Conservation (phyloP, 2,888 invertebrate species). For the Epsilonema sp. region DNA sequence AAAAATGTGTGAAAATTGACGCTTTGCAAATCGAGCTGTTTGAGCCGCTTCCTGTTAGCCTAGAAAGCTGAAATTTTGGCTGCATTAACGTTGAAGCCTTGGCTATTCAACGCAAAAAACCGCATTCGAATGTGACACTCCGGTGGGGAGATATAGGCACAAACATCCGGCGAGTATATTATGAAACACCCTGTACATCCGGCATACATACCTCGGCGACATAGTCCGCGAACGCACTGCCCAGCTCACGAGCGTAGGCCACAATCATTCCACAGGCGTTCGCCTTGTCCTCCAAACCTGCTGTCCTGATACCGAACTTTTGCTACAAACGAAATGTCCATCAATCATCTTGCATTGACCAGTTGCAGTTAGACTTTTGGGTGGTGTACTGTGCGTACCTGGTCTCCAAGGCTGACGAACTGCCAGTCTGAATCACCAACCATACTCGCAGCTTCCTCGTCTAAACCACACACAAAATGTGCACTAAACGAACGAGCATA, state of each 20-base stretch:
- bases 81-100: too few species aligned
- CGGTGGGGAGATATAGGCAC: too few species aligned
- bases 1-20: too few species aligned
- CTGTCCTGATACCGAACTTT: slow-evolving; percentile 66
- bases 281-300: slow-evolving; percentile 81
- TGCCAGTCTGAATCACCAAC: slow-evolving; percentile 79
- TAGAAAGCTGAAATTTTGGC: too few species aligned
- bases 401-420: slow-evolving; percentile 75
- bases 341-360: not conserved
- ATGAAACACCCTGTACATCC: too few species aligned
- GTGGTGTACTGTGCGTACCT: too few species aligned
- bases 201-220: too few species aligned
- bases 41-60: too few species aligned
- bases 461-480: slow-evolving; percentile 15
- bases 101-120: too few species aligned
- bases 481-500: not conserved
- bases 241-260: slow-evolving; percentile 76
- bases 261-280: slow-evolving; percentile 90
- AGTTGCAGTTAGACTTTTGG: not conserved
- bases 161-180: too few species aligned
- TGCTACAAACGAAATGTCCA: not conserved
- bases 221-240: slow-evolving; percentile 55
- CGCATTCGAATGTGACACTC: too few species aligned
- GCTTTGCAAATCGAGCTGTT: too few species aligned
- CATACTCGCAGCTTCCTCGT: slow-evolving; percentile 45